Percentiles rank a stretch among this genome's conserved stretches.
Evolutionary conservation across 2,113 vertebrate genomes (phyloP).

Genomic region (Rhinopithecus roxellana): DNA sequence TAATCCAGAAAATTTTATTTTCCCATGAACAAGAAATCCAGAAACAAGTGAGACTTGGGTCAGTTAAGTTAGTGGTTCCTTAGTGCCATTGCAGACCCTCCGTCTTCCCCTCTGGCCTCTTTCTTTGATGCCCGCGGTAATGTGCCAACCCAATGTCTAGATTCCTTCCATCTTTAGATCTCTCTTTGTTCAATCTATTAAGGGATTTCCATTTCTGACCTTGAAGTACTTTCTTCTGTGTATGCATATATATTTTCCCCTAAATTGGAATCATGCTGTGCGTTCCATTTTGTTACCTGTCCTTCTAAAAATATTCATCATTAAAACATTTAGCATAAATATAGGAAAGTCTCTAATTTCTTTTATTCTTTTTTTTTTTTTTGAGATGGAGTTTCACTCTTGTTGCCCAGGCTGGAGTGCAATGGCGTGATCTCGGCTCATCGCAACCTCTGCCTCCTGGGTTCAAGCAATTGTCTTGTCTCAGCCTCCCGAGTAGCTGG

Average conservation of each 20-base stretch:
- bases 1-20: not conserved
- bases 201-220: not conserved
- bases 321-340: not conserved
- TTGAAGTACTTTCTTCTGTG: not conserved
- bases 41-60: not conserved
- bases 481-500: not conserved
- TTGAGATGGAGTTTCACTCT: not conserved
- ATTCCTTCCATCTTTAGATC: not conserved
- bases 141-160: not conserved
- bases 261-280: not conserved
- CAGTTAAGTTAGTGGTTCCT: not conserved
- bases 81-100: not conserved
- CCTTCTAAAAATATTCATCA: conserved; percentile 18
- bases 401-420: too few relatives aligned
- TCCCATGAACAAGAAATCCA: conserved; percentile 12
- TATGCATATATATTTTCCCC: not conserved
- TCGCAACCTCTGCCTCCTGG: not conserved
- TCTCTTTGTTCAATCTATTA: not conserved
- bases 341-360: not conserved
- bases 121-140: not conserved
- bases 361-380: not conserved
- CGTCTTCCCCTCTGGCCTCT: not conserved
- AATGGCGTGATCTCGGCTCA: not conserved
- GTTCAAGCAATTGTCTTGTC: not conserved
- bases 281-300: not conserved